Percentiles rank a stretch among this genome's conserved stretches.
Conservation (phyloP, 2,888 invertebrate species). For the Lissonota sp. region DNA sequence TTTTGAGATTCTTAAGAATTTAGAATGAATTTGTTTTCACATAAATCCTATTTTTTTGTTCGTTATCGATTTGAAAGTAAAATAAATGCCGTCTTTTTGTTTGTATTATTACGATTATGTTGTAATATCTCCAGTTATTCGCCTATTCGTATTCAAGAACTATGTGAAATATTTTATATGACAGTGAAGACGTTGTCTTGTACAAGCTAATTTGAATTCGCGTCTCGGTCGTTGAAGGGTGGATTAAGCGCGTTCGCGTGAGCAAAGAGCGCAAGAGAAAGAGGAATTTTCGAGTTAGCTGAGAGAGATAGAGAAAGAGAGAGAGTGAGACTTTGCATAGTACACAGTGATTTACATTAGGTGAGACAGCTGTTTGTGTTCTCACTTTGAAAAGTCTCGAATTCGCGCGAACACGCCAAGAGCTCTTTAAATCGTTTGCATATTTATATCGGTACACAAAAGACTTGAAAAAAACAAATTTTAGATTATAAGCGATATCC, state of each 20-base stretch:
- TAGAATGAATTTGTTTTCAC: too few species aligned
- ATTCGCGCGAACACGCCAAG: constrained; percentile 36
- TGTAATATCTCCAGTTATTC: constrained; percentile 11
- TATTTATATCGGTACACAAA: constrained; percentile 12
- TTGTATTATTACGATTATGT: not conserved
- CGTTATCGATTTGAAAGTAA: too few species aligned
- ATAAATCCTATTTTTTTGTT: too few species aligned
- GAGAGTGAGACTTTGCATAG: constrained; percentile 66
- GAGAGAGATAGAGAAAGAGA: constrained; percentile 14
- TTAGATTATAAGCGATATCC: constrained; percentile 40
- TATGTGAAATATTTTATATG: constrained; percentile 21
- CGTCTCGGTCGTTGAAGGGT: constrained; percentile 59
- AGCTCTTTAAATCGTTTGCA: constrained; percentile 44
- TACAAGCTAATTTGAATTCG: constrained; percentile 59
- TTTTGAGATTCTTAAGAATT: too few species aligned
- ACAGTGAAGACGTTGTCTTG: constrained; percentile 50
- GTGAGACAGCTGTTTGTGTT: constrained; percentile 72
- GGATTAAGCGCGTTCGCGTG: constrained; percentile 54
- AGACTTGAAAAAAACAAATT: constrained; percentile 54
- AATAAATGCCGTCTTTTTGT: not conserved
- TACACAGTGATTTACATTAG: constrained; percentile 75
- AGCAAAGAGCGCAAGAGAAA: constrained; percentile 44
- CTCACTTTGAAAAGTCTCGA: constrained; percentile 63
- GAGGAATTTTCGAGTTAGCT: constrained; percentile 45
- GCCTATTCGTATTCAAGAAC: constrained; percentile 1